Base-by-base conservation (phyloP, 2,888 invertebrate genomes). In the Polia nebulosa region DNA sequence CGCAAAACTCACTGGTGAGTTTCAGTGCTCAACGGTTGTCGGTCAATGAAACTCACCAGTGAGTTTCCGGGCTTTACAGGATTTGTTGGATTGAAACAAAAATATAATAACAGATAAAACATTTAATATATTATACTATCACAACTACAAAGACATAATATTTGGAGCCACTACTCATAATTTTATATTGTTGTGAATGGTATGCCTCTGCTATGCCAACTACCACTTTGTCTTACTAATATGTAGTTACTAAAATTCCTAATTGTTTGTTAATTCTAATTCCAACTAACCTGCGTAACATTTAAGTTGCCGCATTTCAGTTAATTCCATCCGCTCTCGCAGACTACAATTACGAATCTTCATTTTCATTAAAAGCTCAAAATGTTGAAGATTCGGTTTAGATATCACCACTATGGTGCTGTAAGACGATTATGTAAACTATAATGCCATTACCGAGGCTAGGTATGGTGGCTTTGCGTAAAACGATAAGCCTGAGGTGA, bases 381-480 rank as follows among this genome's bases (percentile, higher is more conserved):
- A 79, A 75, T 67, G 73, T 74, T 81, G 68, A 51, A 73, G 73
- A 63, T 73, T 71, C 59, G 61, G 77, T 82, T 80, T 59, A 71
- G 71, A 82, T 80, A 72, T 69, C 58, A 62, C 69, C 73, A 63
- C 72, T 72, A 73, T 75, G 74, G 72, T 78, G 41, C 70, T 66
- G 71, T 78, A 69, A 80, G 79, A 78, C 69, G 71, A 82, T 83
- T 79, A 83, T 76, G 66, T 77, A 75, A 73, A 83, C 80, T 74
- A 70, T 75, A 73, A 75, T 72, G 59, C 57, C 47, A 62, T 75
- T 78, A 76, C 81, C 60, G 72, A 68, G 60, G 78, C 76, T 69
- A 71, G 71, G 76, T 71, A 76, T 78, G 80, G 76, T 72, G 65
- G 76, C 64, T 81, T 75, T 81, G 76, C 74, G 75, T 80, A 75